Evolutionary conservation across 2,888 invertebrate genomes (phyloP).

Genomic region (Phorcus lineatus): DNA sequence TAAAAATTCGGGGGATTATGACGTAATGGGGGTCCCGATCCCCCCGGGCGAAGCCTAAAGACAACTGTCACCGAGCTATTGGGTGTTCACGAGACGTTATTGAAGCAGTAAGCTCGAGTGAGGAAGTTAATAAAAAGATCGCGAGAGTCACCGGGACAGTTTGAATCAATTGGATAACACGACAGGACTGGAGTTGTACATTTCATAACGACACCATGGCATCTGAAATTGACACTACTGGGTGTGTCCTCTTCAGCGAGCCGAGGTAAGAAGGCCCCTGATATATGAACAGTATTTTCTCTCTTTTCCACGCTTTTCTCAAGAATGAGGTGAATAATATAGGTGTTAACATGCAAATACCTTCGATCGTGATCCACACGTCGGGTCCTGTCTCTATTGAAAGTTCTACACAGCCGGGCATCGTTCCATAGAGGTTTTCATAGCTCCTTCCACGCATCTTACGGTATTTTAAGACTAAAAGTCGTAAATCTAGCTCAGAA

Average conservation of each 20-base stretch:
- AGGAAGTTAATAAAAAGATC: slow-evolving; percentile 2
- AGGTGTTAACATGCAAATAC: slow-evolving; percentile 23
- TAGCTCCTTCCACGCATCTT: not conserved
- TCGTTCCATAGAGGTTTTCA: not conserved
- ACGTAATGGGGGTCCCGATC: not conserved
- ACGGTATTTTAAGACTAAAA: slow-evolving; percentile 15
- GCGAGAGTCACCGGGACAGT: not conserved
- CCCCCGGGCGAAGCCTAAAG: not conserved
- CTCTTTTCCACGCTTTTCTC: not conserved
- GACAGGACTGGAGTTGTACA: slow-evolving; percentile 4
- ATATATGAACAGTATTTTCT: not conserved
- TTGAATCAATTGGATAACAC: not conserved
- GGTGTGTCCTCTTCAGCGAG: not conserved
- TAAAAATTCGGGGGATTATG: not conserved
- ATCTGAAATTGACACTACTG: not conserved
- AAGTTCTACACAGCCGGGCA: not conserved
- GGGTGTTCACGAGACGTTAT: not conserved
- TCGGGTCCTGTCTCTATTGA: not conserved
- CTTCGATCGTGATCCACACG: not conserved
- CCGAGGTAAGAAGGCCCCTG: not conserved
- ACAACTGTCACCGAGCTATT: slow-evolving; percentile 8
- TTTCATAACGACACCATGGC: not conserved
- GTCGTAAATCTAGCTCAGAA: slow-evolving; percentile 23
- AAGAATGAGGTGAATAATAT: not conserved
- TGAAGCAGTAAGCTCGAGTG: not conserved